Base-by-base conservation (phyloP, 2,888 invertebrate genomes). In the Hoplodrina ambigua region DNA sequence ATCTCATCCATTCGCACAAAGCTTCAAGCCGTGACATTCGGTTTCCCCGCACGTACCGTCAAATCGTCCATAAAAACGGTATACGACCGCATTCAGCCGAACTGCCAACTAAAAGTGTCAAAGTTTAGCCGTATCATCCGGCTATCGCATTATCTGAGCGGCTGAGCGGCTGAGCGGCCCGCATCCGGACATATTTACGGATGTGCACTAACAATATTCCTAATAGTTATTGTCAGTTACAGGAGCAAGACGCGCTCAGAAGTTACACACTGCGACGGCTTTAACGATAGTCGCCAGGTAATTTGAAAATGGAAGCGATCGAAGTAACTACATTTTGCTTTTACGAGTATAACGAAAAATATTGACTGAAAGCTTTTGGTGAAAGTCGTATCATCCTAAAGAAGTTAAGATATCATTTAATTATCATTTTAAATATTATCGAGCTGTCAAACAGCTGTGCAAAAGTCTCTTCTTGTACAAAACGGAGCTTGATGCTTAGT, bases 171-270 rank as follows among this genome's bases (percentile, higher is more conserved):
- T 10, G 65, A 33, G 41, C 44, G 66, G 58, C 64, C 74, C 72
- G 69, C 69, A 60, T 68, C 67, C 83, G 63, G 71, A 79, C 76
- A 72, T 83, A 82, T 82, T 82, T 83, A 83, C 81, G 74, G 60
- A 71, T 69, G 49, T 83, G 79, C 81, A 69, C 64, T 83, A 80
- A 83, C 82, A 80, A 83, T 83, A 81, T 82, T 83, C 81, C 78
- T 82, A 75, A 83, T 70, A 77, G 77, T 83, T 83, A 83, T 77
- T 75, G 80, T 83, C 72, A 71, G 56, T 52, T 60, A 50, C 30
- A 17, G 4, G 33, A 63, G 49, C 41, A 5, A 46, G 70, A 62
- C 60, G 25, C 49, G 19, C n/a, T 63, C 58, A 57, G 57, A 71
- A 53, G 64, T 64, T 53, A 78, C 46, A 46, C 4, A 17, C 78